Base-by-base conservation (phyloP, 1,140 invertebrate genomes). In the Drosophila quadrilineata region DNA sequence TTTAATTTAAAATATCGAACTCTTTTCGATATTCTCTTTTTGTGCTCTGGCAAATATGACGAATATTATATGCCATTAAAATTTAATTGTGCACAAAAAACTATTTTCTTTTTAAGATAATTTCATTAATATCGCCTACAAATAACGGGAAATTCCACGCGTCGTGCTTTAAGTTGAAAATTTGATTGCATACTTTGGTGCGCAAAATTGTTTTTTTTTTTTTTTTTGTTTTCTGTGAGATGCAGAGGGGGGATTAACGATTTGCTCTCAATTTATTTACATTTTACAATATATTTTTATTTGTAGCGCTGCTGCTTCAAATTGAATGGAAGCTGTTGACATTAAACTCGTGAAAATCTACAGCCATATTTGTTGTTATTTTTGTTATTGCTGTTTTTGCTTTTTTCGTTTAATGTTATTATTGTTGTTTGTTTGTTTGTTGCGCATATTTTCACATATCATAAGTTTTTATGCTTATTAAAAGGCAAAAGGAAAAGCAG, bases 381-480 rank as follows among this genome's bases (percentile, higher is more conserved):
- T 9, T 31, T 31, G 19, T 14, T 45, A n/a, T 10, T 28, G 41
- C 8, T 21, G 14, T 12, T 46, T 22, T 10, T 31, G 45, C 21
- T 50, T n/a, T 24, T 38, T 17, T 48, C 56, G 60, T n/a, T 71
- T 19, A 6, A 21, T 50, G 19, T 14, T 46, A 1, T 9, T 36
- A 6, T 19, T 49, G 19, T 35, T 67, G 26, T 35, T 69, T 71
- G 64, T 53, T 72, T 80, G 75, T 80, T 79, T 80, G 79, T 85
- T 84, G 79, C 73, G 77, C 77, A 84, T 77, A 84, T 84, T 84
- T 84, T 84, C 77, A 84, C 77, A 84, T 84, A 84, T 84, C 77
- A 84, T 84, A 84, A 84, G 77, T 76, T 84, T 84, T 84, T 84
- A 84, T 84, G 77, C 79, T 84, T 84, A 84, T 84, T 84, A 84